Percentiles rank a stretch among this genome's conserved stretches.
Conservation (phyloP, 2,888 invertebrate species). For the Ptychoptera albimana region DNA sequence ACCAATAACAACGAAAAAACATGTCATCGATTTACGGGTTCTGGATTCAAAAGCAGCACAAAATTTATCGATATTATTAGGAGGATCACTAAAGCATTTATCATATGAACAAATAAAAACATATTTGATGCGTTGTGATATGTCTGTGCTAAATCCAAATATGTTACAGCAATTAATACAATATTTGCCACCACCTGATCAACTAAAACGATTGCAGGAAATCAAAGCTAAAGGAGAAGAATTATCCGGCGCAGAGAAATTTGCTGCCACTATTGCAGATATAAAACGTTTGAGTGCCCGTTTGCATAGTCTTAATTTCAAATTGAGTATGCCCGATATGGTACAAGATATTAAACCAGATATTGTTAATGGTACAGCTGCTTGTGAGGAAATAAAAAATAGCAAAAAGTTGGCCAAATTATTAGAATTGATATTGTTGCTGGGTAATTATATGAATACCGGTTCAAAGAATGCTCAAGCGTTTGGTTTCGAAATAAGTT, state of each 20-base stretch:
- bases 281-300: slow-evolving; percentile 76
- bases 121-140: slow-evolving; percentile 75
- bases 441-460: slow-evolving; percentile 95
- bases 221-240: slow-evolving; percentile 59
- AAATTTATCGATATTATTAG: slow-evolving; percentile 71
- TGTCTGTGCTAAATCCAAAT: slow-evolving; percentile 67
- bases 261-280: slow-evolving; percentile 78
- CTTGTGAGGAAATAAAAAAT: slow-evolving; percentile 82
- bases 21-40: slow-evolving; percentile 81
- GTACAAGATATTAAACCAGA: slow-evolving; percentile 46
- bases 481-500: slow-evolving; percentile 92
- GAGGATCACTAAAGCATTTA: slow-evolving; percentile 76
- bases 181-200: slow-evolving; percentile 84
- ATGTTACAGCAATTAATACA: slow-evolving; percentile 81
- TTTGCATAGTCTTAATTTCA: slow-evolving; percentile 77
- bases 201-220: slow-evolving; percentile 68
- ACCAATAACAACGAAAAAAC: slow-evolving; percentile 42
- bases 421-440: slow-evolving; percentile 69
- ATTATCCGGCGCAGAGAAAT: slow-evolving; percentile 86
- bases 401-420: slow-evolving; percentile 84
- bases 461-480: slow-evolving; percentile 88
- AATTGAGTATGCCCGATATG: slow-evolving; percentile 72
- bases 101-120: slow-evolving; percentile 65
- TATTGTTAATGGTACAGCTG: slow-evolving; percentile 87
- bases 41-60: slow-evolving; percentile 88